Conservation (phyloP, 2,888 invertebrate species). For the Pseudolycoriella hygida region DNA sequence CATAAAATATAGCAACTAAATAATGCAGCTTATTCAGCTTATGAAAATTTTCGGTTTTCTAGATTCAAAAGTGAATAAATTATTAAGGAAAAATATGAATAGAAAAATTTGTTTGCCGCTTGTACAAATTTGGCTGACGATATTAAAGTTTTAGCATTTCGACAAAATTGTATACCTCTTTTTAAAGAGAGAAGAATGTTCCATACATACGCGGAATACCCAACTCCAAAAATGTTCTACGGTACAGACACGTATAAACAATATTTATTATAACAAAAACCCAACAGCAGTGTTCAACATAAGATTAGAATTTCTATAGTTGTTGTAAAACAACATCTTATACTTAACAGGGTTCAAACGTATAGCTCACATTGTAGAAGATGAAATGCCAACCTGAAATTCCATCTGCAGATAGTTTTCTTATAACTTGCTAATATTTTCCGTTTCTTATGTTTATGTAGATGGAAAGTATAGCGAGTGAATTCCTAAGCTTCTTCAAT, state of each 20-base stretch:
- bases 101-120: not conserved
- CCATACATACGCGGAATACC: not conserved
- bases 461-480: no score
- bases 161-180: no score
- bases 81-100: no score
- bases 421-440: slow-evolving; percentile 2
- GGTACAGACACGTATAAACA: no score
- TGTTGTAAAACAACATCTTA: not conserved
- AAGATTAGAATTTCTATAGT: slow-evolving; percentile 2
- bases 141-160: not conserved
- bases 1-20: no score
- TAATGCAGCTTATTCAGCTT: no score
- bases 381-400: slow-evolving; percentile 4
- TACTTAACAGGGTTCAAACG: no score
- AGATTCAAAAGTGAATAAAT: no score
- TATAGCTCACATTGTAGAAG: not conserved
- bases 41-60: no score
- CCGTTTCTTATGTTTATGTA: not conserved
- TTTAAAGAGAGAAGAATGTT: not conserved
- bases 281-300: not conserved
- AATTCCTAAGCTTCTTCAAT: no score
- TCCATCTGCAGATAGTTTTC: slow-evolving; percentile 4
- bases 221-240: no score
- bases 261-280: no score
- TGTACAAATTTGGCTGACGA: not conserved